phyloP scores from a whole-genome alignment of 2,888 invertebrate genomes.

The Polydrusus pterygomalis region DNA sequence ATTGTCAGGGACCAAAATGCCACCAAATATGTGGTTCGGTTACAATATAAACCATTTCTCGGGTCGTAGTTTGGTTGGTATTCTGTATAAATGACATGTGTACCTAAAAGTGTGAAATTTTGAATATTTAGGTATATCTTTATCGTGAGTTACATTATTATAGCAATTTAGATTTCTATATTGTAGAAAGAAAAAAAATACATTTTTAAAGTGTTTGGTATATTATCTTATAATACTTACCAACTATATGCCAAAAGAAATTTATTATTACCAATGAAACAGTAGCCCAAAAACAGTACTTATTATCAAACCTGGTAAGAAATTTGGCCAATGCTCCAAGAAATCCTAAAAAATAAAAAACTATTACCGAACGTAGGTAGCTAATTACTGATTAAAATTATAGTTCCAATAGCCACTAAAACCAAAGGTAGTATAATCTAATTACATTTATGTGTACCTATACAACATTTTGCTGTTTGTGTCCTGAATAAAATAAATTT shows the following conservation, averaged over 20 bases:
- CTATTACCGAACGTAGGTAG: neutral
- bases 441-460: too few relatives aligned
- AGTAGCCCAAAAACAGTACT: conserved; percentile 59
- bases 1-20: conserved; percentile 68
- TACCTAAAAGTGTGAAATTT: conserved; percentile 59
- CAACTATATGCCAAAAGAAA: conserved; percentile 63
- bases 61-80: conserved; percentile 65
- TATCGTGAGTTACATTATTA: too few relatives aligned
- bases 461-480: too few relatives aligned
- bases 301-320: conserved; percentile 61
- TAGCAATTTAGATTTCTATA: too few relatives aligned
- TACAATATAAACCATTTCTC: conserved; percentile 60
- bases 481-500: too few relatives aligned
- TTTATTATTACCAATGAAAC: conserved; percentile 60
- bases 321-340: conserved; percentile 63
- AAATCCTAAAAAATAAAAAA: conserved; percentile 60
- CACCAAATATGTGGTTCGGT: conserved; percentile 65
- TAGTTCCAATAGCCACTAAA: neutral
- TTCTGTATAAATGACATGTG: conserved; percentile 65
- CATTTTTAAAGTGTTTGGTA: too few relatives aligned
- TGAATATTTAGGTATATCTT: too few relatives aligned
- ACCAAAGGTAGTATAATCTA: too few relatives aligned
- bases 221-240: too few relatives aligned
- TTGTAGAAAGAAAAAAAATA: too few relatives aligned
- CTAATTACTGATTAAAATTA: too few relatives aligned